These are phyloP conservation scores for Lateolabrax maculatus DNA, from an alignment of 2,797 vertebrate genomes.

Conservation along the genomic window DNA sequence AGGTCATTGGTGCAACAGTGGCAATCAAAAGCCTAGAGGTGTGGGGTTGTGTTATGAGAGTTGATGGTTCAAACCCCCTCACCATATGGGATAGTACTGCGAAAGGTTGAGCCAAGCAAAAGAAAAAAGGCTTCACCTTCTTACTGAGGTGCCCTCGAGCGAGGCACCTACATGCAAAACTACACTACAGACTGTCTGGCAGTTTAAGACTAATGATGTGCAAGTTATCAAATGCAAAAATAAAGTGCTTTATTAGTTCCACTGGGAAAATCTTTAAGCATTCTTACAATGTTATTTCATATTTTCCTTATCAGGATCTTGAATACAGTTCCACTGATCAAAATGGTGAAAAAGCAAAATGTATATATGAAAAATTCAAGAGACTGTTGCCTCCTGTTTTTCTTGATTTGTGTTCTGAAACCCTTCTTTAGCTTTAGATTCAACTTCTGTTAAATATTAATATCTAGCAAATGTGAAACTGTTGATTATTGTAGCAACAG, in stretches of 20 bases:
- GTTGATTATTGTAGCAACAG: neutral
- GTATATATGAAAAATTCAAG: neutral
- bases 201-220: neutral
- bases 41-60: neutral
- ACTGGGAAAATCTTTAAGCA: neutral
- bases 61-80: neutral
- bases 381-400: no score
- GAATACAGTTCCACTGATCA: neutral
- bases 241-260: slow-evolving; percentile 12
- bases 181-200: neutral
- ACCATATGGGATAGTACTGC: neutral
- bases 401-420: no score
- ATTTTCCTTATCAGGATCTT: neutral
- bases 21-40: neutral
- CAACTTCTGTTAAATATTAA: neutral
- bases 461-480: neutral
- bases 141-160: neutral
- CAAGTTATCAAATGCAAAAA: slow-evolving; percentile 13
- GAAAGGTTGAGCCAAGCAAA: neutral
- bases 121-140: neutral
- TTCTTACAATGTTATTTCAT: neutral
- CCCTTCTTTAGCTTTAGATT: neutral
- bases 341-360: neutral
- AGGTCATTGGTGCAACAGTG: neutral
- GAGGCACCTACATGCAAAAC: neutral